A percentile compares a stretch with the other conserved stretches of the same genome.
Evolutionary conservation across 2,888 invertebrate species (phyloP).

Genomic region (Protodeltote pygarga): DNA sequence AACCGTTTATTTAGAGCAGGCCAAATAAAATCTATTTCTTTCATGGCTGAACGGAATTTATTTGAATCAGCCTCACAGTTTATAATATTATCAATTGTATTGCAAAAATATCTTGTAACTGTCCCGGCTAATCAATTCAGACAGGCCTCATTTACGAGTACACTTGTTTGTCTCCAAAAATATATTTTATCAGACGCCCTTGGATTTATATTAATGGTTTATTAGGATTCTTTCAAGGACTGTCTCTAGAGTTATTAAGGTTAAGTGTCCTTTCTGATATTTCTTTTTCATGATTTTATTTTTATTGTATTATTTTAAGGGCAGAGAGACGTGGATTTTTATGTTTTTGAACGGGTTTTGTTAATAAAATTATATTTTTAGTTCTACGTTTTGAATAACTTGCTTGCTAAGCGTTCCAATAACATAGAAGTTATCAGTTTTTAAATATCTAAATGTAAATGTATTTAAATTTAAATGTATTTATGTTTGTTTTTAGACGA

Average conservation of each 20-base stretch:
- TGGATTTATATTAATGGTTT: conserved; percentile 48
- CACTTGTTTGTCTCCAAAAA: conserved; percentile 43
- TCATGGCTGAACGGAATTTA: too few relatives aligned
- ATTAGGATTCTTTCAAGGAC: conserved; percentile 31
- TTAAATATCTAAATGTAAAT: too few relatives aligned
- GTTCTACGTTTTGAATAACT: too few relatives aligned
- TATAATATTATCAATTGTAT: background rate
- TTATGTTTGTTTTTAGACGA: background rate
- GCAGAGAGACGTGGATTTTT: too few relatives aligned
- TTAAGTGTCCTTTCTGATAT: conserved; percentile 14
- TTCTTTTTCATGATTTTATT: conserved; percentile 8
- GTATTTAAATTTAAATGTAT: background rate
- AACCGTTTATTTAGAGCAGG: too few relatives aligned
- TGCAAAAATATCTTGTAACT: background rate
- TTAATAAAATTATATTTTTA: conserved; percentile 4
- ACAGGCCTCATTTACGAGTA: conserved; percentile 20
- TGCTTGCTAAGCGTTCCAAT: too few relatives aligned
- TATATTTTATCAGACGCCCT: conserved; percentile 37
- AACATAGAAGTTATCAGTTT: background rate
- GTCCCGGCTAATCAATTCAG: conserved; percentile 30
- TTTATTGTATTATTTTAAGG: background rate
- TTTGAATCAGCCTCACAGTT: too few relatives aligned
- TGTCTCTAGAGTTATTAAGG: conserved; percentile 13
- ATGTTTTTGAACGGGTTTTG: background rate
- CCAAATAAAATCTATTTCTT: too few relatives aligned